phyloP scores from a whole-genome alignment of 2,797 vertebrate genomes.

The Ceryle rudis region DNA sequence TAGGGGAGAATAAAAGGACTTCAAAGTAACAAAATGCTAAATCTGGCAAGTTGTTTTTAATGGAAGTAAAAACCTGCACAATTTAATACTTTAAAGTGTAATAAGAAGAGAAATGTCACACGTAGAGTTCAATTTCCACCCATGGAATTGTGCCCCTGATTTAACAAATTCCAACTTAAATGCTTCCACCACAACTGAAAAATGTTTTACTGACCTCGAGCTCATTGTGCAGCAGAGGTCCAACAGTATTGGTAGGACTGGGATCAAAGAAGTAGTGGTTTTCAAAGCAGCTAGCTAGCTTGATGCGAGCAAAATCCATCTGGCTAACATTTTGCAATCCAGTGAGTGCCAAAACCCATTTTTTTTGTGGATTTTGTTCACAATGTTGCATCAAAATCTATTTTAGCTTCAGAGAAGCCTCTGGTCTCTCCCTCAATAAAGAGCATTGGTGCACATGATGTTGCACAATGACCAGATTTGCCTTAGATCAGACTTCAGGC shows the following conservation, averaged over 20 bases:
- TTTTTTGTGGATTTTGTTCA: neutral
- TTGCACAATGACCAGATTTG: neutral
- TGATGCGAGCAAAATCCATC: neutral
- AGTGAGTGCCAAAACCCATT: neutral
- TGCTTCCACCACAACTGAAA: slow-evolving; percentile 45
- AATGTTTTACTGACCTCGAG: slow-evolving; percentile 1
- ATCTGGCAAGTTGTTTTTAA: slow-evolving; percentile 70
- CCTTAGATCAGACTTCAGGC: neutral
- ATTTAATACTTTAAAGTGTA: slow-evolving; percentile 56
- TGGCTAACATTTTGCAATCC: neutral
- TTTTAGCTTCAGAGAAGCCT: neutral
- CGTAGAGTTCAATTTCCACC: slow-evolving; percentile 49
- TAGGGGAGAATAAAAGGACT: slow-evolving; percentile 55
- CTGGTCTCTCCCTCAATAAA: neutral
- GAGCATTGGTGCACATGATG: neutral
- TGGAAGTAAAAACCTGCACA: slow-evolving; percentile 48
- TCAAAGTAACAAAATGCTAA: slow-evolving; percentile 71
- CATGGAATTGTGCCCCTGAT: slow-evolving; percentile 47
- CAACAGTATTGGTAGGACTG: neutral
- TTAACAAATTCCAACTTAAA: slow-evolving; percentile 59
- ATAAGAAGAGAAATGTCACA: slow-evolving; percentile 68
- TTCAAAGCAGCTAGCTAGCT: slow-evolving; percentile 6
- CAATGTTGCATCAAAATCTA: neutral
- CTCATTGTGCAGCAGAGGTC: slow-evolving; percentile 28
- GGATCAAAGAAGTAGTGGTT: slow-evolving; percentile 30